Percentiles rank a stretch among this genome's conserved stretches.
Evolutionary conservation across 2,888 invertebrate species (phyloP).

Genomic region (Caenorhabditis afra): DNA sequence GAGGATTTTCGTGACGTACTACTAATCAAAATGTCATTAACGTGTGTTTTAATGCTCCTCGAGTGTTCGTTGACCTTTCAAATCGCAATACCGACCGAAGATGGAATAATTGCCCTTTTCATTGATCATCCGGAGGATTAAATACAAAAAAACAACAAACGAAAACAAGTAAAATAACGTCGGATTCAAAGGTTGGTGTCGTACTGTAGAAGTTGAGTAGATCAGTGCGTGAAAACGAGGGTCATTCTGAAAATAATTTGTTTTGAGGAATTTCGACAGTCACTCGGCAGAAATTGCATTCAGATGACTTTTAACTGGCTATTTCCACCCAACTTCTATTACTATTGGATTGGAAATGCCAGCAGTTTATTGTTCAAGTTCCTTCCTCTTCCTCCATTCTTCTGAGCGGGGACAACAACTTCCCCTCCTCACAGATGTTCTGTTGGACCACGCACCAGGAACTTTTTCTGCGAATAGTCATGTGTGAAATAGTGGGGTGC

Average conservation of each 20-base stretch:
- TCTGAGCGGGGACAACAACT: conserved; percentile 2
- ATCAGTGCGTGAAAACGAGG: neutral
- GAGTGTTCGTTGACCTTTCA: neutral
- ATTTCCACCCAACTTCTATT: neutral
- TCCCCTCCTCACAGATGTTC: neutral
- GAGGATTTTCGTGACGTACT: neutral
- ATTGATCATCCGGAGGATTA: too few relatives aligned
- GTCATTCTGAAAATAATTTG: conserved; percentile 20
- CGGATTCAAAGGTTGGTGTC: too few relatives aligned
- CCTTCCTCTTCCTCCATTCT: neutral
- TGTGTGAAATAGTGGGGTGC: too few relatives aligned
- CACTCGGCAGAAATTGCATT: neutral
- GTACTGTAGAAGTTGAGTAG: neutral
- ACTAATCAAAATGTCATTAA: neutral
- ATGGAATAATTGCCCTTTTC: neutral
- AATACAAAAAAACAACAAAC: too few relatives aligned
- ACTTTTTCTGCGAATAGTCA: conserved; percentile 17
- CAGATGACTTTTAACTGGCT: conserved; percentile 2
- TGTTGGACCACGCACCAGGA: conserved; percentile 10
- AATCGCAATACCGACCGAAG: neutral
- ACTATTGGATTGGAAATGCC: neutral
- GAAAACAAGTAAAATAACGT: too few relatives aligned
- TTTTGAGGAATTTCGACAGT: conserved; percentile 24
- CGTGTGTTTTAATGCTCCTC: neutral
- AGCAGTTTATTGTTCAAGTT: conserved; percentile 18